Conservation (phyloP, 2,113 vertebrate species). For the Thamnophis sirtalis region DNA sequence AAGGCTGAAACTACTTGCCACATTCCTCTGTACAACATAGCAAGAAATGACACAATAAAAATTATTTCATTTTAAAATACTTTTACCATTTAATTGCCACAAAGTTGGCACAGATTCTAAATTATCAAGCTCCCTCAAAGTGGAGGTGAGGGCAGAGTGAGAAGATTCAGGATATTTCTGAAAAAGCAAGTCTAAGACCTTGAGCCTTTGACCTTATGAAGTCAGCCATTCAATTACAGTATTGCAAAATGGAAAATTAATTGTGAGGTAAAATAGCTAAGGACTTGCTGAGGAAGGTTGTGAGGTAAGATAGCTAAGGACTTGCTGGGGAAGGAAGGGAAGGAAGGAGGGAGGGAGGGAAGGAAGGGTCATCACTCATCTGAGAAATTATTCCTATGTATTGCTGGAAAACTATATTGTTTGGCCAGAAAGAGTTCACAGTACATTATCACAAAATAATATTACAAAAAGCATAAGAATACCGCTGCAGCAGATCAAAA, state of each 20-base stretch:
- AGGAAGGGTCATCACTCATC: background rate
- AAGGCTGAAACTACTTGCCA: background rate
- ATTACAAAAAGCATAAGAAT: background rate
- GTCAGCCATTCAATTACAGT: background rate
- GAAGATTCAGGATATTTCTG: background rate
- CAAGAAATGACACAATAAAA: background rate
- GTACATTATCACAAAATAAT: background rate
- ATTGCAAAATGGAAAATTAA: background rate
- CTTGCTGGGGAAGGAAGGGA: background rate
- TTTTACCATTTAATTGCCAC: background rate
- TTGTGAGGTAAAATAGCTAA: background rate
- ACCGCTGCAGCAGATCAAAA: background rate
- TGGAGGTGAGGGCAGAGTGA: background rate
- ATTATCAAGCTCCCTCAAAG: background rate
- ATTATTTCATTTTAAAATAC: background rate
- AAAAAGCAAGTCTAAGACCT: background rate
- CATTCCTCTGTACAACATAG: background rate
- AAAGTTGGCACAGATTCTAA: background rate
- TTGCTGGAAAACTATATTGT: background rate
- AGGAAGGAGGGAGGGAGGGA: background rate
- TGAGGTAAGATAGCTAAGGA: background rate
- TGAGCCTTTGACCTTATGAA: background rate
- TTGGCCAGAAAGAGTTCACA: background rate
- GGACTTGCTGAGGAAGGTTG: background rate
- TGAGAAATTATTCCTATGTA: background rate